Evolutionary conservation across 2,797 vertebrate genomes (phyloP).

Genomic region (Leptatherina wallacei): DNA sequence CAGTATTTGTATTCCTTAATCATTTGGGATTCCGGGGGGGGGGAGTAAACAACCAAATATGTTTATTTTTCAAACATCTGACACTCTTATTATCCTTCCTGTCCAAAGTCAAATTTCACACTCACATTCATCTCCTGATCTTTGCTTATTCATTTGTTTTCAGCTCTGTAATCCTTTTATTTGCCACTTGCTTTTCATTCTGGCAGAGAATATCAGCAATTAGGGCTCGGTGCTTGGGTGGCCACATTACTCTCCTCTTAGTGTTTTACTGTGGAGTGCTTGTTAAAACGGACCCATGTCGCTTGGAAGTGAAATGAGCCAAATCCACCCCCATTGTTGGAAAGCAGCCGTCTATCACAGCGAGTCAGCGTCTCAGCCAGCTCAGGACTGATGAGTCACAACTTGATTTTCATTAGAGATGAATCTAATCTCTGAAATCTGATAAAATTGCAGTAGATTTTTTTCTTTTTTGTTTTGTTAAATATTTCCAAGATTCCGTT

Average conservation of each 20-base stretch:
- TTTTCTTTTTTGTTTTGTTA: conserved; percentile 18
- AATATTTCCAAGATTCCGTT: conserved; percentile 11
- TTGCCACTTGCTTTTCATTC: conserved; percentile 59
- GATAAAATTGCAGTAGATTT: conserved; percentile 20
- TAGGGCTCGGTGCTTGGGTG: conserved; percentile 54
- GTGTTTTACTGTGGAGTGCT: conserved; percentile 54
- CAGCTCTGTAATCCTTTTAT: conserved; percentile 63
- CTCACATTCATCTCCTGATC: conserved; percentile 42
- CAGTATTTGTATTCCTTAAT: not conserved
- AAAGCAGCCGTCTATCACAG: conserved; percentile 27
- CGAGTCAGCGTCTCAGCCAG: conserved; percentile 8
- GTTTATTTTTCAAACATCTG: not conserved
- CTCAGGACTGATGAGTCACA: conserved; percentile 30
- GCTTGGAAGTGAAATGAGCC: conserved; percentile 64
- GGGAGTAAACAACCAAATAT: not conserved
- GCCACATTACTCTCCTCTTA: conserved; percentile 50
- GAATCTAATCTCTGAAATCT: conserved; percentile 23
- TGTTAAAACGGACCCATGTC: conserved; percentile 64
- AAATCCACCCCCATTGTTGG: conserved; percentile 53
- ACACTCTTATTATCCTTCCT: not conserved
- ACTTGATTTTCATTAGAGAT: conserved; percentile 14
- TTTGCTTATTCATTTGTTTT: conserved; percentile 54
- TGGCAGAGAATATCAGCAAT: conserved; percentile 67
- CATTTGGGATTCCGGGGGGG: not conserved
- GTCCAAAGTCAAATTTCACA: not conserved